Base-by-base conservation (phyloP, 2,797 vertebrate genomes). In the Siniperca scherzeri region DNA sequence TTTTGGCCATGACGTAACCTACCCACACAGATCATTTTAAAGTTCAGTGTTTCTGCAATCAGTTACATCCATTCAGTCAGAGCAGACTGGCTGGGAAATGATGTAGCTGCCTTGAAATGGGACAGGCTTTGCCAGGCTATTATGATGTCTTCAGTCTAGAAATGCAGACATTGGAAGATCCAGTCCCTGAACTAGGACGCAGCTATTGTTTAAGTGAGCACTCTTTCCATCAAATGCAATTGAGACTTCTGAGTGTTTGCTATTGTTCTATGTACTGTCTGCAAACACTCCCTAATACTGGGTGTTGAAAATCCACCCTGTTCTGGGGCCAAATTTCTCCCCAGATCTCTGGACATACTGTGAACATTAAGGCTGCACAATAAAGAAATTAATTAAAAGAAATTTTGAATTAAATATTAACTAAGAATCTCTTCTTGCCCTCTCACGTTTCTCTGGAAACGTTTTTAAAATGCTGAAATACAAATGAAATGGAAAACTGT, bases 241-340 rank as follows among this genome's bases (percentile, higher is more conserved):
- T 61, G 72, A 81, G 73, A 78, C 52, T 22, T 36, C 62, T 61
- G 21, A 70, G 38, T 64, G 61, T 53, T 68, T 74, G 21, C 60
- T 36, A 62, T 78, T 80, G 81, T 74, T 80, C 70, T 36, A 14
- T 57, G 50, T 55, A 48, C 70, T 76, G 42, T 78, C 68, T 77
- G 56, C 70, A 68, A 78, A 80, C 74, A 74, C 77, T 72, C 71
- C 52, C 69, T 66, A 27, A 71, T 38, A 72, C 27, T 68, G 42
- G 64, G 27, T 68, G 50, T 40, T 48, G 42, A 64, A 68, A 60
- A 70, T 13, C 19, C n/a, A 5, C 7, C 46, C 7, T 27, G 53
- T 50, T 52, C 38, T 56, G 0, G 16, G 17, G 67, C 46, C 25
- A 67, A 48, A 60, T 80, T 40, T 3, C 57, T 85, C 30, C 67